Evolutionary conservation across 2,797 vertebrate genomes (phyloP), one percentile per base, ranked within the genome.

Genomic region (Falco rusticolus): DNA sequence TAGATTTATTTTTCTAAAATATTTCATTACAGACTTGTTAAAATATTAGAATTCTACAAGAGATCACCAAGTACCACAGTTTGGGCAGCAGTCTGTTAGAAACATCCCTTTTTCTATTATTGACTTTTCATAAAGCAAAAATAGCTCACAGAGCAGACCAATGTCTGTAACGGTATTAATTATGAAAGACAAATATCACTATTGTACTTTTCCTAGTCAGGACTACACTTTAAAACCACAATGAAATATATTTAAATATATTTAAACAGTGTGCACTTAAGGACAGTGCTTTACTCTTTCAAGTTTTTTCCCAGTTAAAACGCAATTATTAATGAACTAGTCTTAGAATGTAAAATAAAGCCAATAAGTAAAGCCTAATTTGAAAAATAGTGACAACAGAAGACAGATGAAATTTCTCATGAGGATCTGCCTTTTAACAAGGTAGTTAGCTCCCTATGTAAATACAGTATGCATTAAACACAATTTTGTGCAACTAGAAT

Each of bases 1-100:
- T 96, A 97, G 94, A 97, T 97, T 96, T 97, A 95, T 95, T 97
- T 97, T 97, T 95, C 92, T 97, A 93, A 97, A 96, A 94, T 94
- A 96, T 94, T 97, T 97, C 90, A 97, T 97, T 96, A 97, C 25
- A 92, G 71, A 88, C 76, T 76, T 90, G 78, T 80, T 93, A 97
- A 97, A 98, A 96, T 91, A 91, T 74, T 87, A 95, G 60, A 96
- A 94, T 96, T 93, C 82, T 96, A 81, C 33, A 86, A 86, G n/a
- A 93, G 63, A 95, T 70, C 75, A 93, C 21, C 84, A 89, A 94
- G 16, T 84, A 83, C 22, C 8, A 56, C 8, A 90, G 56, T 89
- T 86, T 72, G 84, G 80, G 51, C 28, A 87, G 74, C 64, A 96
- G 94, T 41, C 51, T 65, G 84, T n/a, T 68, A 93, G 69, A 86